Evolutionary conservation across 1,140 invertebrate genomes (phyloP).

Genomic region (Gonioctena quinquepunctata): DNA sequence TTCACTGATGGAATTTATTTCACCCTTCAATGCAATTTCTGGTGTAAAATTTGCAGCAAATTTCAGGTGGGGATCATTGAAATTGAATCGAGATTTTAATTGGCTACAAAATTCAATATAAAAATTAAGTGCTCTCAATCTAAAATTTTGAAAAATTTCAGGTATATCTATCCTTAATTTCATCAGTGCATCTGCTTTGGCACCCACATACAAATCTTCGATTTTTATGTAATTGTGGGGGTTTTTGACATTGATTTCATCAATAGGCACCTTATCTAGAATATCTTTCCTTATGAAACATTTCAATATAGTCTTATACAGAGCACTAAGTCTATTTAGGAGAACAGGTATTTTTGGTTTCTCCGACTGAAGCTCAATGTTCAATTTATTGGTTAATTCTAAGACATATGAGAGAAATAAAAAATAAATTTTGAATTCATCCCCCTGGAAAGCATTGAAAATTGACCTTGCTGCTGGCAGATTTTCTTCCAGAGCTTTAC

Average conservation of each 20-base stretch:
- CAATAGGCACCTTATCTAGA: background rate
- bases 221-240: background rate
- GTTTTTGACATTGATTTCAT: background rate
- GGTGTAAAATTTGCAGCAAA: too few species aligned
- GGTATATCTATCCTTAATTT: background rate
- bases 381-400: background rate
- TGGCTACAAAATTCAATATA: background rate
- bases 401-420: background rate
- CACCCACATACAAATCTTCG: background rate
- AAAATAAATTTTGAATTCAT: too few species aligned
- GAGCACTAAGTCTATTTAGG: background rate
- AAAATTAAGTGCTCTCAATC: background rate
- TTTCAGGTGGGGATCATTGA: constrained; percentile 1
- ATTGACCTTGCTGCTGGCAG: too few species aligned
- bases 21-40: too few species aligned
- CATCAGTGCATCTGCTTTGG: background rate
- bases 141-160: background rate
- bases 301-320: background rate
- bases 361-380: background rate
- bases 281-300: constrained; percentile 3
- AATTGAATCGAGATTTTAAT: background rate
- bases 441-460: too few species aligned
- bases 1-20: too few species aligned
- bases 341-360: background rate
- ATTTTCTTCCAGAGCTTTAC: too few species aligned